A percentile compares a stretch with the other conserved stretches of the same genome.
phyloP scores from a whole-genome alignment of 2,888 invertebrate species.

The Noctuana brunneofusca region DNA sequence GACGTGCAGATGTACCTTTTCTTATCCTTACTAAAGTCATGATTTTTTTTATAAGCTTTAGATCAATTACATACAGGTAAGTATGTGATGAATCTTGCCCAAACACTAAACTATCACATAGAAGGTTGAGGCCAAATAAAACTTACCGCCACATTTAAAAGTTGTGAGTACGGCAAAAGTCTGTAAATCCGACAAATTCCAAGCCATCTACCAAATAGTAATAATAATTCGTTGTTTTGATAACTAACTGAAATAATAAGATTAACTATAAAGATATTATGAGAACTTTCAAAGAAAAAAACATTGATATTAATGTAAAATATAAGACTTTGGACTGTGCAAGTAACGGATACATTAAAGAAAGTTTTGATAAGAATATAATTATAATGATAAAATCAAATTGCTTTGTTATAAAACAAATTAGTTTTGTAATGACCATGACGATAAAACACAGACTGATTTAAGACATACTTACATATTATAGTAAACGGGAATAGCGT shows the following conservation, averaged over 20 bases:
- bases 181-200: constrained; percentile 65
- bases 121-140: neutral
- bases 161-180: constrained; percentile 52
- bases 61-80: too few species aligned
- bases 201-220: constrained; percentile 60
- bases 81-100: neutral
- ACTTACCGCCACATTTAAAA: constrained; percentile 63
- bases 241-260: constrained; percentile 48
- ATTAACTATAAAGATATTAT: neutral
- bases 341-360: too few species aligned
- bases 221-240: constrained; percentile 36
- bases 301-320: too few species aligned
- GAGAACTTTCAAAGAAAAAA: too few species aligned
- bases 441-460: neutral
- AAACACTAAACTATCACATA: neutral
- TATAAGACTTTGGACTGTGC: too few species aligned
- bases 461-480: constrained; percentile 54
- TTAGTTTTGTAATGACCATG: too few species aligned
- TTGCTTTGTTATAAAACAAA: too few species aligned
- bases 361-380: too few species aligned
- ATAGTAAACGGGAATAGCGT: constrained; percentile 53
- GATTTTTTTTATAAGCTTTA: too few species aligned
- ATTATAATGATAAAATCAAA: too few species aligned
- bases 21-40: too few species aligned
- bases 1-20: too few species aligned